Evolutionary conservation across 2,888 invertebrate species (phyloP), one percentile per base, ranked within the genome.

Genomic region (Iselma pallidipennis): DNA sequence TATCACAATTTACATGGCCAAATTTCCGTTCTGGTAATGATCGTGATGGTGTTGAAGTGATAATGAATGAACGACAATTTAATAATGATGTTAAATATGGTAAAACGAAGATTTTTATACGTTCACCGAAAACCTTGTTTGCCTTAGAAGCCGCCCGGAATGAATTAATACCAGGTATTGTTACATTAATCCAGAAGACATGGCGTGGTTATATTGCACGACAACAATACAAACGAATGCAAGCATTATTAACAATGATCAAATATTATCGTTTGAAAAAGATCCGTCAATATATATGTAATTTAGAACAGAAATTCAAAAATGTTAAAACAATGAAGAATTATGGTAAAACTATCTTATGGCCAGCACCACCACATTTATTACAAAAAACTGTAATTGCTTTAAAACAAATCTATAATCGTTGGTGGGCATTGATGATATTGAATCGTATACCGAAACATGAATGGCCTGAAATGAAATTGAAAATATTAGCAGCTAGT

Each of bases 1-100:
- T 97, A 71, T 94, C 93, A 0, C 91, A 92, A 77, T 91, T 91
- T 81, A 98, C 98, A 2, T 98, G 98, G 98, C 98, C 98, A 31
- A 97, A 96, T 83, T 98, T 91, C 85, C 88, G 90, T 61, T 88
- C 90, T 4, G 89, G 89, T 55, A 84, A 82, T 55, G 91, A 91
- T 70, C 88, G 87, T 75, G 95, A 96, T 66, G 97, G 95, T 1
- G 94, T 94, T 2, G 85, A 89, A 76, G 91, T 91, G 65, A 88
- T 99, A 65, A 87, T 98, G 69, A 86, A 92, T 52, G 94, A 95
- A 70, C 87, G 91, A 73, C 87, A 89, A 37, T 89, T 91, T 70
- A 80, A 87, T 2, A 83, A 89, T 31, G 98, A 98, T 77, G 96
- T 96, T 19, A 94, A 94, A 80, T 97, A 92, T 76, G 98, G 98